These are phyloP conservation scores for Rotaria sp. DNA, from an alignment of 2,888 invertebrate genomes.

Conservation along the genomic window DNA sequence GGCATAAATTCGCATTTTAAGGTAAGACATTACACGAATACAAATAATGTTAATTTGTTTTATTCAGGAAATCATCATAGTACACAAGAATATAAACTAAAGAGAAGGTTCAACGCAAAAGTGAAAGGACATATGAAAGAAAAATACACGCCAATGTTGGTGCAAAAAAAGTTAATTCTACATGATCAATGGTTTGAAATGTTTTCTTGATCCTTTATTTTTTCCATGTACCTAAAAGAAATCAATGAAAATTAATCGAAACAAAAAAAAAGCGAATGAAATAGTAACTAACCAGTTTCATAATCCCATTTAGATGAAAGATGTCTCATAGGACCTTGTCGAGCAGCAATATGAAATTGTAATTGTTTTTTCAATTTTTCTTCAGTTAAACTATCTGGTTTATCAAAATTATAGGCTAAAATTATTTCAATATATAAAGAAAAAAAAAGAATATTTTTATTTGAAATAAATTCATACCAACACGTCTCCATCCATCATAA, in stretches of 20 bases:
- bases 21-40: not conserved
- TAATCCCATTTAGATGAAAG: slow-evolving; percentile 78
- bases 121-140: not conserved
- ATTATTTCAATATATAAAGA: not conserved
- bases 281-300: slow-evolving; percentile 63
- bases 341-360: slow-evolving; percentile 68
- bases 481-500: slow-evolving; percentile 27
- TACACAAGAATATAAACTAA: not conserved
- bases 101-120: not conserved
- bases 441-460: not conserved
- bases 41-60: not conserved
- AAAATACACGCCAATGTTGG: not conserved
- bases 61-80: not conserved
- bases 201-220: not conserved
- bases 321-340: slow-evolving; percentile 72
- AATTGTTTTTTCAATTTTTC: slow-evolving; percentile 70
- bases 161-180: not conserved
- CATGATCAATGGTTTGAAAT: not conserved
- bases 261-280: not conserved
- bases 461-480: not conserved
- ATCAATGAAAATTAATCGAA: not conserved
- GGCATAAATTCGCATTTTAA: no score
- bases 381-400: slow-evolving; percentile 64
- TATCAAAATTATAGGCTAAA: slow-evolving; percentile 49
- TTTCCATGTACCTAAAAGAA: not conserved